Evolutionary conservation across 2,888 invertebrate genomes (phyloP).

Genomic region (Aricia artaxerxes): DNA sequence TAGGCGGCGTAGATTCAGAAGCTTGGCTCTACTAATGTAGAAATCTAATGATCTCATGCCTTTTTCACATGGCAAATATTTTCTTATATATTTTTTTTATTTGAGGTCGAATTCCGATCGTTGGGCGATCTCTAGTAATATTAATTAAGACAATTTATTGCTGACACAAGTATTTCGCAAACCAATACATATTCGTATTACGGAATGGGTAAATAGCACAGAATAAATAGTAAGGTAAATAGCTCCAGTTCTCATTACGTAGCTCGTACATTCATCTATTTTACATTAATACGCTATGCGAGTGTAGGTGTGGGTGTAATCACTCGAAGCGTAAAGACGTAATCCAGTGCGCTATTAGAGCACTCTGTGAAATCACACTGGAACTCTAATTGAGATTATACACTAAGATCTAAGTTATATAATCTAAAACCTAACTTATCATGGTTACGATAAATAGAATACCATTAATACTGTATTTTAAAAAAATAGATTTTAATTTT

Average conservation of each 20-base stretch:
- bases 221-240: not conserved
- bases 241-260: not conserved
- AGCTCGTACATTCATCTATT: slow-evolving; percentile 2
- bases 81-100: too few species aligned
- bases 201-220: not conserved
- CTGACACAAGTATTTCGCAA: not conserved
- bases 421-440: too few species aligned
- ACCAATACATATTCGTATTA: not conserved
- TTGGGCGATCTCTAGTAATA: too few species aligned
- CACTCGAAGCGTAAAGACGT: not conserved
- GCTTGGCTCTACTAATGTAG: too few species aligned
- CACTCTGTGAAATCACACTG: not conserved
- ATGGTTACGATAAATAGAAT: too few species aligned
- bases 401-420: not conserved
- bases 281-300: slow-evolving; percentile 1
- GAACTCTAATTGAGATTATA: not conserved
- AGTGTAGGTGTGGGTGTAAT: slow-evolving; percentile 21
- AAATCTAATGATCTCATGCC: too few species aligned
- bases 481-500: too few species aligned
- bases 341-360: slow-evolving; percentile 12
- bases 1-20: too few species aligned
- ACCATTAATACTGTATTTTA: too few species aligned
- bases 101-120: too few species aligned
- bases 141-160: too few species aligned
- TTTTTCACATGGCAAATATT: too few species aligned